Percentiles rank a stretch among this genome's conserved stretches.
These are phyloP conservation scores for Leistus spinibarbis DNA, from an alignment of 2,888 invertebrate genomes.

Conservation along the genomic window DNA sequence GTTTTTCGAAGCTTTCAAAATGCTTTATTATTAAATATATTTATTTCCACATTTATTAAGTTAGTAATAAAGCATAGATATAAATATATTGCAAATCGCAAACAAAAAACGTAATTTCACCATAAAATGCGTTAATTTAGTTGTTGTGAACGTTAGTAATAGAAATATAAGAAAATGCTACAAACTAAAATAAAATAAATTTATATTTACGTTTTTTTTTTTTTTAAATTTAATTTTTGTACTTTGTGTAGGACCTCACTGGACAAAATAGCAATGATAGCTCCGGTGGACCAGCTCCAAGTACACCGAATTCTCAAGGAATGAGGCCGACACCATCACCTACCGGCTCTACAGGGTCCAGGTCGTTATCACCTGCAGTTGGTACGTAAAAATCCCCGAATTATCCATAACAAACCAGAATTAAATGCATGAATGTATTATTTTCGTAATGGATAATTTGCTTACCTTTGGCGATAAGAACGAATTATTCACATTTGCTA, in stretches of 20 bases:
- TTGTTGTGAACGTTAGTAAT: neutral
- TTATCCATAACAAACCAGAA: neutral
- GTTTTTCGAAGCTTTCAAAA: too few species aligned
- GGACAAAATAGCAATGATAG: slow-evolving; percentile 67
- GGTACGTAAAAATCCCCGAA: slow-evolving; percentile 66
- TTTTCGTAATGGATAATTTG: too few species aligned
- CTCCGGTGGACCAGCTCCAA: slow-evolving; percentile 70
- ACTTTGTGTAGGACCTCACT: slow-evolving; percentile 75
- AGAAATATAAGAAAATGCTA: neutral
- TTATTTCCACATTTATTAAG: neutral
- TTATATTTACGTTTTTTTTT: neutral
- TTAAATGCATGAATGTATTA: neutral
- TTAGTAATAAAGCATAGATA: neutral
- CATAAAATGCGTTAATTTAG: neutral
- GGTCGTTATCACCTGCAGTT: slow-evolving; percentile 98
- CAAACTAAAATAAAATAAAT: neutral
- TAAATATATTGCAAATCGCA: too few species aligned
- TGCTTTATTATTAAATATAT: neutral
- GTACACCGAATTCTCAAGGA: slow-evolving; percentile 74
- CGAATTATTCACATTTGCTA: too few species aligned
- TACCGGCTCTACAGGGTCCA: slow-evolving; percentile 90
- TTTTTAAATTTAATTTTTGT: neutral
- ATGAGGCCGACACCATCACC: slow-evolving; percentile 93
- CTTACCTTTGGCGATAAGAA: too few species aligned
- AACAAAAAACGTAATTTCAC: too few species aligned